These are phyloP conservation scores for Babyrousa celebensis DNA, from an alignment of 2,797 vertebrate species.

Conservation along the genomic window DNA sequence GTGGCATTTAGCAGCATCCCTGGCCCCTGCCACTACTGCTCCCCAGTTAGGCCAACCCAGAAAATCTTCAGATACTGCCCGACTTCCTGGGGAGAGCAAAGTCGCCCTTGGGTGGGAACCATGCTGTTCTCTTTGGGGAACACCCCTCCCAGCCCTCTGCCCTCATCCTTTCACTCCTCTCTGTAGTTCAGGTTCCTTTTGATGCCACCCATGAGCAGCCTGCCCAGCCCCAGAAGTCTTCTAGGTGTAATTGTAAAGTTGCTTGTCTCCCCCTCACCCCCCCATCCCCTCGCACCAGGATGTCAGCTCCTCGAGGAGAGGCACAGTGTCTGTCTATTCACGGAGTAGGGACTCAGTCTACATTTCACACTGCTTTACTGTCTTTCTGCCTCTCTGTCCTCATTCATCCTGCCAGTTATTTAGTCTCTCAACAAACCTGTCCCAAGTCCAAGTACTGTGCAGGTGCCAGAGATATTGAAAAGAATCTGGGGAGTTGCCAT, in stretches of 20 bases:
- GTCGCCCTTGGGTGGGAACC: background rate
- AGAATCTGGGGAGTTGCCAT: background rate
- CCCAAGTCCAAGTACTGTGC: background rate
- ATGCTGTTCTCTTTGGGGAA: accelerated
- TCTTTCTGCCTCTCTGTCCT: background rate
- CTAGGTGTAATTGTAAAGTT: background rate
- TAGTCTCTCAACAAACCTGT: background rate
- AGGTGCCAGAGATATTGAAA: background rate
- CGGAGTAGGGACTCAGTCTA: accelerated
- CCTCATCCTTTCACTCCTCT: no score
- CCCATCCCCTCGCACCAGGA: accelerated
- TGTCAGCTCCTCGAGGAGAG: background rate
- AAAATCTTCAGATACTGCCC: background rate
- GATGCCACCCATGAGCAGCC: background rate
- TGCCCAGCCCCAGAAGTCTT: background rate
- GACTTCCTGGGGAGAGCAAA: background rate
- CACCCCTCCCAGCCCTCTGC: background rate
- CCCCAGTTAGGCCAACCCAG: background rate
- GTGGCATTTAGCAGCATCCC: accelerated
- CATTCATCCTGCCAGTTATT: background rate
- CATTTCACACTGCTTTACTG: background rate
- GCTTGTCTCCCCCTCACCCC: no score
- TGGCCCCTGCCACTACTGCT: background rate
- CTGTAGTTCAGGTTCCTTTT: background rate
- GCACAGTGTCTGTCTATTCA: accelerated